Evolutionary conservation across 1,140 invertebrate genomes (phyloP).

Genomic region (Trichoplusia ni): DNA sequence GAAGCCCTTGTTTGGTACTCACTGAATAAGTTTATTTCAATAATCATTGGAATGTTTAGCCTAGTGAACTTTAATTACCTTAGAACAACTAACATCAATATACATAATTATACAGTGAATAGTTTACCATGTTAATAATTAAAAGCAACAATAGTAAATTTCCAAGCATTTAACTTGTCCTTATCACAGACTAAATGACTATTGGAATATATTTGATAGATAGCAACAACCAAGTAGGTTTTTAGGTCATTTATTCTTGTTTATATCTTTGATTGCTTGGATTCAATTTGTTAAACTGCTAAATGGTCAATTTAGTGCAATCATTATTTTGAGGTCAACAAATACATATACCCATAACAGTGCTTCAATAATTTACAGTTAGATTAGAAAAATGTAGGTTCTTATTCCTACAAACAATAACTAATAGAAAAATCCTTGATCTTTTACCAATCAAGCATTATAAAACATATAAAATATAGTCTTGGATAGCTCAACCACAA

Average conservation of each 20-base stretch:
- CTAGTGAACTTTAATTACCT: constrained; percentile 8
- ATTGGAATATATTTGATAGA: constrained; percentile 19
- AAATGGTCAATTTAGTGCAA: no score
- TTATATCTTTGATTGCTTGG: not conserved
- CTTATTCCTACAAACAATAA: no score
- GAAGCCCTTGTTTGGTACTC: not conserved
- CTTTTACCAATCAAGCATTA: no score
- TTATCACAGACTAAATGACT: constrained; percentile 16
- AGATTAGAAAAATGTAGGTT: no score
- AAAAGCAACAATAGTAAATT: constrained; percentile 6
- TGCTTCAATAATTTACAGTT: no score
- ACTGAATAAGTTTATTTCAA: not conserved
- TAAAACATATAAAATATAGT: no score
- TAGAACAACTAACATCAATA: constrained; percentile 5
- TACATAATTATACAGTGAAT: constrained; percentile 9
- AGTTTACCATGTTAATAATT: constrained; percentile 4
- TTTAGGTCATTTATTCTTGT: constrained; percentile 21
- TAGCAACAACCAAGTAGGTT: constrained; percentile 25
- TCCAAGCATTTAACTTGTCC: not conserved
- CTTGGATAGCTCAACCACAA: no score
- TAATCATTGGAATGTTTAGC: no score
- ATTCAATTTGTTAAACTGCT: not conserved
- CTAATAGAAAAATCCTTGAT: no score
- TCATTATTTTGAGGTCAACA: no score
- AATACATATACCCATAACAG: no score